These are phyloP conservation scores for Lanistes nyassanus DNA, from an alignment of 1,140 invertebrate species.

Conservation along the genomic window DNA sequence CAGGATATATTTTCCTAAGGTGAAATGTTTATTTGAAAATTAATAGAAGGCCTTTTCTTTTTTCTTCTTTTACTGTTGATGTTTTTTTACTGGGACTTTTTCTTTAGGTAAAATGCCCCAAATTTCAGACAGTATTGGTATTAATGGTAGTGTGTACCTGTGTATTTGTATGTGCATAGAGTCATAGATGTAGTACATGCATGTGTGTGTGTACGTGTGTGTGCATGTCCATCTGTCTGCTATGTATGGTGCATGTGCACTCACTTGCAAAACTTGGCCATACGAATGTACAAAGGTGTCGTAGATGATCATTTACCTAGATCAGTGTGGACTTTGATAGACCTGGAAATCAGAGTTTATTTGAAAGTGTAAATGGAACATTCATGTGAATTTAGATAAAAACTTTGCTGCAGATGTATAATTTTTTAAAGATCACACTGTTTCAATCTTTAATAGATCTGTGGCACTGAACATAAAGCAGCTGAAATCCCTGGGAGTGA, in stretches of 20 bases:
- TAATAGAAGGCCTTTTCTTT: neutral
- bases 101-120: too few species aligned
- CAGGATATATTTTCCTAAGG: too few species aligned
- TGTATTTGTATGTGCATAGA: neutral
- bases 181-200: too few species aligned
- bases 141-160: neutral
- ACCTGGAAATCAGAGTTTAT: neutral
- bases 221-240: neutral
- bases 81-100: neutral
- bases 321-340: neutral
- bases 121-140: too few species aligned
- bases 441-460: constrained; percentile 46
- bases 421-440: neutral
- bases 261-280: neutral
- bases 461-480: constrained; percentile 62
- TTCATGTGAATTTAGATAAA: neutral
- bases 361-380: neutral
- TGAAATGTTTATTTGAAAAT: neutral
- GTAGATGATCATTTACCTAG: neutral
- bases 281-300: neutral
- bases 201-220: neutral
- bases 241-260: neutral
- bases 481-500: constrained; percentile 61
- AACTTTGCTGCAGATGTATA: neutral
- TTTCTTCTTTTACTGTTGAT: neutral